Base-by-base conservation (phyloP, 2,888 invertebrate genomes). In the Erynnis tages region DNA sequence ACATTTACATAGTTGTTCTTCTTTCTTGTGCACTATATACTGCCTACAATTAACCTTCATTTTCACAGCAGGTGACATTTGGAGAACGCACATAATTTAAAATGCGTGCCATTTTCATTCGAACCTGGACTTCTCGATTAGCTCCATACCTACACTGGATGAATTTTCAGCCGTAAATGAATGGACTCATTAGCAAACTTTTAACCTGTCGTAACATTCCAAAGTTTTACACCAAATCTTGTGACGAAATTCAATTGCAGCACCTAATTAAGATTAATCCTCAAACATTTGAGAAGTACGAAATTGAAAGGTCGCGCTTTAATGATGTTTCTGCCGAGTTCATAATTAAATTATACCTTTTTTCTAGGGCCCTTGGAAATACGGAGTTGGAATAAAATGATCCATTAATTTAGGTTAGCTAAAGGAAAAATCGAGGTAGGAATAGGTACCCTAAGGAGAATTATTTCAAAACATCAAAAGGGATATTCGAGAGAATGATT, bases 261-360 rank as follows among this genome's bases (percentile, higher is more conserved):
- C 34, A 5, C 13, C 17, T 17, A 34, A 34, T 34, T 34, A 34
- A 34, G 2, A 14, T 4, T 17, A 34, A 34, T 16, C 17, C 34
- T 14, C n/a, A 17, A 34, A 34, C 34, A 34, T 34, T 16, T 34
- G 34, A 34, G 10, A n/a, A 17, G 17, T 13, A 34, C 4, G n/a
- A 8, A 8, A 34, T 17, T 34, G 34, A n/a, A 34, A 34, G 17
- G 34, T 8, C 34, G 34, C 34, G 8, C n/a, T n/a, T 34, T 34
- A 34, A 34, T 34, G 34, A 17, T 34, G 34, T 34, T 34, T 17
- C 34, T 34, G 34, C 14, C 14, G 34, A 17, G 34, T 32, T 13
- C 11, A 25, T 40, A 40, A 19, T 30, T 4, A 21, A 30, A 21
- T 40, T 40, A 14, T 41, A 10, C 41, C 10, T 38, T 16, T 41